Evolutionary conservation across 2,113 vertebrate species (phyloP), one percentile per base, ranked within the genome.

Genomic region (Cygnus atratus): DNA sequence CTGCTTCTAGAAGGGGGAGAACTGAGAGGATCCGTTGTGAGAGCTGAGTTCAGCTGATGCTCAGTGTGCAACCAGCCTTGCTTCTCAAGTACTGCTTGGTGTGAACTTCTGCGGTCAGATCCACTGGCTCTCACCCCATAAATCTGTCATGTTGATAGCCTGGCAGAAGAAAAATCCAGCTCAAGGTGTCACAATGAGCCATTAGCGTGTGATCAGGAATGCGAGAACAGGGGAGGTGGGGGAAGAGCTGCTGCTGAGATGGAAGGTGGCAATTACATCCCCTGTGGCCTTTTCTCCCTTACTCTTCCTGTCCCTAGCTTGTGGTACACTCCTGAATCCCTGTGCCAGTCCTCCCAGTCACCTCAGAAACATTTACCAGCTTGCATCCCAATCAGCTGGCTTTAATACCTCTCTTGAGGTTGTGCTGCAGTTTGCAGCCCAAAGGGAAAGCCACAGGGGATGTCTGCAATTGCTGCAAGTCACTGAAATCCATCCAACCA

Each of bases 301-400:
- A 18, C 35, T 66, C 20, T 44, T 41, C 37, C 41, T 43, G n/a
- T 55, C 48, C 35, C 22, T 28, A 24, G 24, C 63, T 16, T n/a
- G 37, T 8, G 35, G 50, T 37, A 35, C 8, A 31, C 35, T 25
- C 59, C 68, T 8, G 26, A 73, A 44, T 11, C 26, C 46, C 52
- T 44, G 2, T 6, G 15, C 41, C 66, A 24, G 37, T 4, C 13
- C 10, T 46, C 15, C 39, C 21, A 10, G 44, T 22, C 21, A 1
- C 58, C 44, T 16, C 5, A 54, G 83, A 55, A 41, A 37, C 0
- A 4, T 33, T 26, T 11, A 10, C 37, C 41, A 35, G 22, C 0
- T 9, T 0, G 0, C 6, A 2, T 14, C 1, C 3, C 43, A 17
- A 29, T 28, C 31, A 31, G 0, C 19, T 5, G 26, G 14, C 10